Conservation (phyloP, 2,113 vertebrate species). For the Indicator maculatus region DNA sequence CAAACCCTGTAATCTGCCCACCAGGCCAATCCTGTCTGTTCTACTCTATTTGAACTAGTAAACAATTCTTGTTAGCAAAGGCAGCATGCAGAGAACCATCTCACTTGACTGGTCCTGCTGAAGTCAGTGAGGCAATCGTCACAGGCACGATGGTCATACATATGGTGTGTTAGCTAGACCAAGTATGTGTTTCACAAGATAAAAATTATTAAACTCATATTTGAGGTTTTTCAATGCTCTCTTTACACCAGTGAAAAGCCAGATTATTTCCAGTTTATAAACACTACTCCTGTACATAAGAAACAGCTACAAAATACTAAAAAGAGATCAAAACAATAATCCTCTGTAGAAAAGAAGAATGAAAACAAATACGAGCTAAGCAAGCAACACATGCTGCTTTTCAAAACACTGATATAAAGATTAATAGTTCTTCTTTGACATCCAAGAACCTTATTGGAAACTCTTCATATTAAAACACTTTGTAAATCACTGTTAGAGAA, state of each 20-base stretch:
- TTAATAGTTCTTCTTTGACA: conserved; percentile 81
- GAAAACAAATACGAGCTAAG: conserved; percentile 79
- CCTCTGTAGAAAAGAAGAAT: conserved; percentile 71
- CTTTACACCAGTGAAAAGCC: not conserved
- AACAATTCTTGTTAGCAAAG: not conserved
- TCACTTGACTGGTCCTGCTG: not conserved
- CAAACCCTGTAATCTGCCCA: not conserved
- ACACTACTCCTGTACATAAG: conserved; percentile 77
- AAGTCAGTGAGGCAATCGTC: not conserved
- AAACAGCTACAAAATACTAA: conserved; percentile 64
- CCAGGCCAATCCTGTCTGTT: not conserved
- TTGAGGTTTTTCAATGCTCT: conserved; percentile 69
- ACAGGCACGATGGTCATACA: not conserved
- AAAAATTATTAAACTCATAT: conserved; percentile 43
- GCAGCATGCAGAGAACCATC: not conserved
- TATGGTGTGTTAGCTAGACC: not conserved
- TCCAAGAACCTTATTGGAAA: conserved; percentile 74
- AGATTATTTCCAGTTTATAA: not conserved
- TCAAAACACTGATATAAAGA: conserved; percentile 78
- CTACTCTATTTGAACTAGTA: not conserved
- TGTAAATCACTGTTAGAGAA: conserved; percentile 85
- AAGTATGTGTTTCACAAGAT: not conserved
- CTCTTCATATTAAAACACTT: conserved; percentile 79
- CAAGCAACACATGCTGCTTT: conserved; percentile 79
- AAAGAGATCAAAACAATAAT: conserved; percentile 81